Evolutionary conservation across 1,140 invertebrate species (phyloP).

Genomic region (Oryzaephilus surinamensis): DNA sequence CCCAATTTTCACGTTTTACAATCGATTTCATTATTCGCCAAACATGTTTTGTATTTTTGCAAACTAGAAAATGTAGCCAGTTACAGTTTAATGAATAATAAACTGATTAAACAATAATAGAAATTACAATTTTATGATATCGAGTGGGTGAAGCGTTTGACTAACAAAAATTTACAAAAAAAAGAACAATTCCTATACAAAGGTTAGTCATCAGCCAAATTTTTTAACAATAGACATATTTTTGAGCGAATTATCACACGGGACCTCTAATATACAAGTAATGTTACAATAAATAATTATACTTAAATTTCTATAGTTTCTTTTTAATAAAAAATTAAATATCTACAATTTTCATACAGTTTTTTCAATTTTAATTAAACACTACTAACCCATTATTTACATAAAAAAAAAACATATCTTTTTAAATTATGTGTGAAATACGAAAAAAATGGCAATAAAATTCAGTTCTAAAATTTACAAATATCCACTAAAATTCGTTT

Average conservation of each 20-base stretch:
- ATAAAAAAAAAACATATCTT: too few relatives aligned
- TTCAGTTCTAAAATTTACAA: slow-evolving; percentile 4
- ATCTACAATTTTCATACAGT: slow-evolving; percentile 29
- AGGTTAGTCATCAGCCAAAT: slow-evolving; percentile 16
- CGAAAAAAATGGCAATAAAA: too few relatives aligned
- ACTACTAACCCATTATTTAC: slow-evolving; percentile 19
- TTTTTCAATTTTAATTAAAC: slow-evolving; percentile 15
- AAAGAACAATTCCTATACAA: slow-evolving; percentile 11
- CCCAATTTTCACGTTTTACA: too few relatives aligned
- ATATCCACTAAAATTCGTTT: slow-evolving; percentile 10
- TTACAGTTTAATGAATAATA: not conserved
- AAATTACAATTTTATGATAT: slow-evolving; percentile 7
- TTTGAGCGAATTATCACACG: slow-evolving; percentile 33
- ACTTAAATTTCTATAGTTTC: slow-evolving; percentile 14
- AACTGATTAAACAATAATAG: slow-evolving; percentile 7
- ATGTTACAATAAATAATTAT: slow-evolving; percentile 16
- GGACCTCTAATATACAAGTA: slow-evolving; percentile 25
- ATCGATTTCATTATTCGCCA: too few relatives aligned
- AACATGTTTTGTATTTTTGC: too few relatives aligned
- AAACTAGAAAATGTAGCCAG: not conserved
- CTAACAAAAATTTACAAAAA: slow-evolving; percentile 9
- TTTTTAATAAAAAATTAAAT: slow-evolving; percentile 30
- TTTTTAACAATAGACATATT: slow-evolving; percentile 7
- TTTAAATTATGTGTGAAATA: too few relatives aligned
- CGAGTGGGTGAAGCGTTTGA: too few relatives aligned